Conservation (phyloP, 2,888 invertebrate species). For the Reticulitermes lucifugus region DNA sequence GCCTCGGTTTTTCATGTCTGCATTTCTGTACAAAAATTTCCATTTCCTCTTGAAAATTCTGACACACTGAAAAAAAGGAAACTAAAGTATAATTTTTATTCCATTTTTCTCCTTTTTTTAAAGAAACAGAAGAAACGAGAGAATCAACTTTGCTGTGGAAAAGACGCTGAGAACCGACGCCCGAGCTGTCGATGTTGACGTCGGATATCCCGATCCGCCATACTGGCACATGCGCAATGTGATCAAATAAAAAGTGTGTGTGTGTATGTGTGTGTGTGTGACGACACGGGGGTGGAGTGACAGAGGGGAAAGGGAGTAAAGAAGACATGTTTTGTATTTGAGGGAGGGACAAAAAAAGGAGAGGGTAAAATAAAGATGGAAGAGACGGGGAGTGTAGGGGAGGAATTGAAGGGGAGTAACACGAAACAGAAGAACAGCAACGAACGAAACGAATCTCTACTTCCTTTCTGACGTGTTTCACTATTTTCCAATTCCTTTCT, state of each 20-base stretch:
- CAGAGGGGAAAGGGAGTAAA: slow-evolving; percentile 8
- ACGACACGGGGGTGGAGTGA: slow-evolving; percentile 24
- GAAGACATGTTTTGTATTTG: slow-evolving; percentile 25
- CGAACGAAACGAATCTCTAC: slow-evolving; percentile 37
- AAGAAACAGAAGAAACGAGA: slow-evolving; percentile 12
- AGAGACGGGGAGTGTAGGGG: slow-evolving; percentile 13
- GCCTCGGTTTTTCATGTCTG: slow-evolving; percentile 6
- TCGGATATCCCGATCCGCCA: slow-evolving; percentile 31
- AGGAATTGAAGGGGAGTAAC: slow-evolving; percentile 25
- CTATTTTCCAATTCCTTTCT: background rate
- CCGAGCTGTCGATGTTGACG: slow-evolving; percentile 36
- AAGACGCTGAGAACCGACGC: background rate
- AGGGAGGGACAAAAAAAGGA: slow-evolving; percentile 28
- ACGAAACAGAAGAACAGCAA: slow-evolving; percentile 38
- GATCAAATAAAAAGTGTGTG: slow-evolving; percentile 14
- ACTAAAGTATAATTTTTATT: slow-evolving; percentile 11
- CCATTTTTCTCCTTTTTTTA: background rate
- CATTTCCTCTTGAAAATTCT: slow-evolving; percentile 35
- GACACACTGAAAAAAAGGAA: slow-evolving; percentile 31
- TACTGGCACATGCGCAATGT: slow-evolving; percentile 35
- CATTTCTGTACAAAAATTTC: background rate
- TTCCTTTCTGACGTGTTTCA: slow-evolving; percentile 40
- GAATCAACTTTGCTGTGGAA: background rate
- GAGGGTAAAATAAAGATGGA: slow-evolving; percentile 40
- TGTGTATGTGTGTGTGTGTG: background rate